A percentile compares a stretch with the other conserved stretches of the same genome.
phyloP scores from a whole-genome alignment of 2,797 vertebrate species.

The Thaleichthys pacificus region DNA sequence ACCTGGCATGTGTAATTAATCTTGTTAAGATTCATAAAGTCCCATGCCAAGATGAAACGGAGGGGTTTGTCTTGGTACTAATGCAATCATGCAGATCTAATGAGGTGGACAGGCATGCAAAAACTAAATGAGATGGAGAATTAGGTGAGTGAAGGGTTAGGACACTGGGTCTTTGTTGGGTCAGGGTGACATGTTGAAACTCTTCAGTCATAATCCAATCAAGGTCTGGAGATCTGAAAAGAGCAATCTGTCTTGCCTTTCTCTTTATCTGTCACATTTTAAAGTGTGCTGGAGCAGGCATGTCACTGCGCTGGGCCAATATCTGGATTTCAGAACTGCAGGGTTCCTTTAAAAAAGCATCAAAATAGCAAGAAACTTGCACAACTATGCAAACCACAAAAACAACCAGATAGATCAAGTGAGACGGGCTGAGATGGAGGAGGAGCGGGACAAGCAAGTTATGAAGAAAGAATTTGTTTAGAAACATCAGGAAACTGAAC shows the following conservation, averaged over 20 bases:
- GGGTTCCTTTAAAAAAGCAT: neutral
- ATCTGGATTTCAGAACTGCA: neutral
- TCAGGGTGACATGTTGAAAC: constrained; percentile 1
- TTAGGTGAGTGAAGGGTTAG: neutral
- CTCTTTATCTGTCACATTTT: neutral
- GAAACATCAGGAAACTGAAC: neutral
- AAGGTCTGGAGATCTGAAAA: neutral
- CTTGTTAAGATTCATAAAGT: constrained; percentile 9
- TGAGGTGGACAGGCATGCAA: constrained; percentile 13
- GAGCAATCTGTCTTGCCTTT: constrained; percentile 12
- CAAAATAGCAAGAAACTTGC: neutral
- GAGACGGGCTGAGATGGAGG: neutral
- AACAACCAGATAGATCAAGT: neutral
- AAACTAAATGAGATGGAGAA: neutral
- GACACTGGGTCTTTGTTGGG: neutral
- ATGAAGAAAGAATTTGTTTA: neutral
- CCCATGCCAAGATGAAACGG: constrained; percentile 22
- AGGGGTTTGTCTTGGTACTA: constrained; percentile 28
- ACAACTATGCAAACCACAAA: neutral
- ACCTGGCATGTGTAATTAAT: constrained; percentile 34
- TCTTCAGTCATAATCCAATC: constrained; percentile 1
- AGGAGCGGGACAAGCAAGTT: neutral
- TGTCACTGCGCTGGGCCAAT: neutral
- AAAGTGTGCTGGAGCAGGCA: neutral
- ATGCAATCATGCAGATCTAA: constrained; percentile 18